Evolutionary conservation across 2,797 vertebrate species (phyloP), one percentile per base, ranked within the genome.

Genomic region (Knipowitschia caucasica): DNA sequence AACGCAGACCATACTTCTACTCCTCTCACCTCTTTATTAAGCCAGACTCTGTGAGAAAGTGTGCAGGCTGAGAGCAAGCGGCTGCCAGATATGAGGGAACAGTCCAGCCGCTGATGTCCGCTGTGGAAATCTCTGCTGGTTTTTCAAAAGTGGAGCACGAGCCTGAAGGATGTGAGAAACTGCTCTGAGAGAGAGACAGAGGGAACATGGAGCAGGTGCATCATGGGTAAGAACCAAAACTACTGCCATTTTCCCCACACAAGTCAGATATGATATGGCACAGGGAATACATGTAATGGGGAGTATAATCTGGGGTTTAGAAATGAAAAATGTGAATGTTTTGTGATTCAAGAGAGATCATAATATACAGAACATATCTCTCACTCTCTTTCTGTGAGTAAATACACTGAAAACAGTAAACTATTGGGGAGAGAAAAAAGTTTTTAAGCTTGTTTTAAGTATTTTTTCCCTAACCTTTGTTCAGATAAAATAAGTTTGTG

Each of bases 171-270:
- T 45, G 39, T 40, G 34, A 47, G 27, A 49, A 23, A 36, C 20
- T 36, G 4, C 27, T 31, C 53, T 33, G 8, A 8, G 47, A 23
- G n/a, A 21, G 35, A 20, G 40, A 14, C 49, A 45, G 75, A 38
- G 67, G 33, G 53, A 59, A 10, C 40, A 53, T 64, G 8, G 25
- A 53, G 54, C 53, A 62, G 40, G 62, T 69, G 24, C 63, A 70
- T 62, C 52, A 1, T 0, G 26, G 0, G 82, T 85, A 42, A 85
- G 83, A 78, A 67, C 8, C 2, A 12, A 18, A 9, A 38, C 11
- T 20, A 25, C 2, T 1, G 14, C 17, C 24, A 29, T 29, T 20
- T 30, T 30, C 20, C 17, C 29, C 1, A 27, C 7, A 20, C 0
- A 15, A 10, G 24, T 24, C 27, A n/a, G 4, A 7, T 23, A 44